Evolutionary conservation across 1,140 invertebrate genomes (phyloP).

Genomic region (Pentalonia nigronervosa): DNA sequence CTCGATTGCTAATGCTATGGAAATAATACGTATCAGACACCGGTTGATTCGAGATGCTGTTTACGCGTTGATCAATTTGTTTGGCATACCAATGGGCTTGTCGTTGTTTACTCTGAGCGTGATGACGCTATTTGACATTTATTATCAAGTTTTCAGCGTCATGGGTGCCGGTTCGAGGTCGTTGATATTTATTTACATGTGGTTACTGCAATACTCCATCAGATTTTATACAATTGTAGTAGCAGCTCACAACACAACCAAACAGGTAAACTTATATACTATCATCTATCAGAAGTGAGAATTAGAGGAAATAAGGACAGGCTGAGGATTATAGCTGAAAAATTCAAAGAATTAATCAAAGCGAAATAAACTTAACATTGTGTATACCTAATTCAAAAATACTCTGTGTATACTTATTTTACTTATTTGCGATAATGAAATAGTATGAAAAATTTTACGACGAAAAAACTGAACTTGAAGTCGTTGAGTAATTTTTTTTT

Average conservation of each 20-base stretch:
- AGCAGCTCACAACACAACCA: neutral
- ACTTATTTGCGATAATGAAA: neutral
- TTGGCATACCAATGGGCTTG: neutral
- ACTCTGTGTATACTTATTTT: neutral
- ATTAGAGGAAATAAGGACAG: neutral
- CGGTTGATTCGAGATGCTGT: constrained; percentile 9
- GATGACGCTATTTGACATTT: constrained; percentile 41
- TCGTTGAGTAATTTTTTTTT: too few relatives aligned
- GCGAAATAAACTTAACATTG: neutral
- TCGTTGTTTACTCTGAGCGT: neutral
- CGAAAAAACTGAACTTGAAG: too few relatives aligned
- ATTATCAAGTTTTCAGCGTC: neutral
- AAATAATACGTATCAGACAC: constrained; percentile 20
- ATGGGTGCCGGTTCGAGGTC: neutral
- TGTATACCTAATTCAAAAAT: neutral
- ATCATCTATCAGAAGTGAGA: neutral
- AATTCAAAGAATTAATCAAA: neutral
- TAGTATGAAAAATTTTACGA: too few relatives aligned
- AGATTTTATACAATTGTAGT: constrained; percentile 34
- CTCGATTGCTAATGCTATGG: neutral
- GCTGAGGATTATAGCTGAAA: neutral
- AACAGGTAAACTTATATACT: constrained; percentile 13
- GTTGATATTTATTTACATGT: constrained; percentile 16
- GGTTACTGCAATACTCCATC: constrained; percentile 20
- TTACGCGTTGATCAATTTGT: neutral